Conservation (phyloP, 1,140 invertebrate genomes). For the Drosophila albomicans region DNA sequence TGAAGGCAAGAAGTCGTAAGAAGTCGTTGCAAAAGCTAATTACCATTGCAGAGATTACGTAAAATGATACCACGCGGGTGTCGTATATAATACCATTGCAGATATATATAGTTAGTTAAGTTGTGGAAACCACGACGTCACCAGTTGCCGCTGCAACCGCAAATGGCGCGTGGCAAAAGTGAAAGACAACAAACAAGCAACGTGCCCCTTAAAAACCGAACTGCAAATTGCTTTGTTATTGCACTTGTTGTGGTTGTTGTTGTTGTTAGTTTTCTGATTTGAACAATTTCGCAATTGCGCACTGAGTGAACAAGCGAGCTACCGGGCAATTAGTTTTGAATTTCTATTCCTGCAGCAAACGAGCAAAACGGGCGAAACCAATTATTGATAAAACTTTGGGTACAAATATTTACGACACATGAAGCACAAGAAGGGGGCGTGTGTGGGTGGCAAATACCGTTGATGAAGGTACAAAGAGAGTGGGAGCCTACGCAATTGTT, state of each 20-base stretch:
- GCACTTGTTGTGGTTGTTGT: conserved; percentile 32
- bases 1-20: too few relatives aligned
- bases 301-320: conserved; percentile 63
- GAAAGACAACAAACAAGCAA: conserved; percentile 37
- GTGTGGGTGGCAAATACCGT: conserved; percentile 31
- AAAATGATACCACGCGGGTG: conserved; percentile 8
- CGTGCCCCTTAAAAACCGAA: conserved; percentile 15
- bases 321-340: conserved; percentile 59
- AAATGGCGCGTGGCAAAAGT: conserved; percentile 67
- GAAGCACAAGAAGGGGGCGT: not conserved
- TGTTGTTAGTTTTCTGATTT: conserved; percentile 41
- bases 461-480: not conserved
- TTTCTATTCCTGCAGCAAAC: conserved; percentile 47
- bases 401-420: conserved; percentile 58
- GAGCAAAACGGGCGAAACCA: conserved; percentile 33
- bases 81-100: not conserved
- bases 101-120: not conserved
- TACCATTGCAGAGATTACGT: conserved; percentile 27
- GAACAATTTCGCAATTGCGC: conserved; percentile 74
- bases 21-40: conserved; percentile 25
- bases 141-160: conserved; percentile 50
- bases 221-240: conserved; percentile 60
- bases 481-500: conserved; percentile 35
- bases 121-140: conserved; percentile 11
- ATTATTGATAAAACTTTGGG: conserved; percentile 80